Percentiles rank a stretch among this genome's conserved stretches.
Conservation (phyloP, 2,888 invertebrate species). For the Endomychus coccineus region DNA sequence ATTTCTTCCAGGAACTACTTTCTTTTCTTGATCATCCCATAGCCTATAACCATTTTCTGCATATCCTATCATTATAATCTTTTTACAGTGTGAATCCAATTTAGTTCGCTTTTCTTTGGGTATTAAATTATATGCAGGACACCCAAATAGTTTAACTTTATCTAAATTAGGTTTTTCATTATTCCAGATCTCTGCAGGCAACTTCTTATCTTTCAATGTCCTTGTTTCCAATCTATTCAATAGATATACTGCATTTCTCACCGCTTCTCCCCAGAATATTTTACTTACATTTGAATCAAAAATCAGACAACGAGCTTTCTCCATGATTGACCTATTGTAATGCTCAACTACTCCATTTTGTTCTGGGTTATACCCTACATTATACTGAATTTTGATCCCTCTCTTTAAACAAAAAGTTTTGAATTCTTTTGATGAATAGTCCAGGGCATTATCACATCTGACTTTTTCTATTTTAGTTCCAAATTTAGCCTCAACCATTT, state of each 20-base stretch:
- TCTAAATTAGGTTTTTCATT: conserved; percentile 7
- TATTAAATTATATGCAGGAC: conserved; percentile 12
- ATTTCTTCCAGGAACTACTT: conserved; percentile 14
- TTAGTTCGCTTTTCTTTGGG: conserved; percentile 13
- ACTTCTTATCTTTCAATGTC: background rate
- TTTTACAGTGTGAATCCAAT: conserved; percentile 13
- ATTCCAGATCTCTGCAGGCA: conserved; percentile 13
- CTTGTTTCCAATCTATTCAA: conserved; percentile 8
- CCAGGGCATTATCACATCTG: conserved; percentile 26
- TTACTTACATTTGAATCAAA: conserved; percentile 6
- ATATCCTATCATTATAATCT: conserved; percentile 19
- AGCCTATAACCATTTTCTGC: conserved; percentile 18
- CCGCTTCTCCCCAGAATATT: conserved; percentile 10
- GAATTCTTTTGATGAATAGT: conserved; percentile 23
- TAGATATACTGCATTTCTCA: conserved; percentile 6
- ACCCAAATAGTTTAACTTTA: conserved; percentile 14
- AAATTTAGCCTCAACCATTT: conserved; percentile 12
- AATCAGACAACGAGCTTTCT: conserved; percentile 7
- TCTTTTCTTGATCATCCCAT: conserved; percentile 12
- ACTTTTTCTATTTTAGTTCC: conserved; percentile 20
- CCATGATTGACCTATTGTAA: conserved; percentile 14
- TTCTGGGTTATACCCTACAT: conserved; percentile 14
- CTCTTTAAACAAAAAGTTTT: conserved; percentile 12
- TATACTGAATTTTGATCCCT: conserved; percentile 19
- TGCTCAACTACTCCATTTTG: conserved; percentile 13